These are phyloP conservation scores for Sycophila sp. DNA, from an alignment of 1,140 invertebrate species.

Conservation along the genomic window DNA sequence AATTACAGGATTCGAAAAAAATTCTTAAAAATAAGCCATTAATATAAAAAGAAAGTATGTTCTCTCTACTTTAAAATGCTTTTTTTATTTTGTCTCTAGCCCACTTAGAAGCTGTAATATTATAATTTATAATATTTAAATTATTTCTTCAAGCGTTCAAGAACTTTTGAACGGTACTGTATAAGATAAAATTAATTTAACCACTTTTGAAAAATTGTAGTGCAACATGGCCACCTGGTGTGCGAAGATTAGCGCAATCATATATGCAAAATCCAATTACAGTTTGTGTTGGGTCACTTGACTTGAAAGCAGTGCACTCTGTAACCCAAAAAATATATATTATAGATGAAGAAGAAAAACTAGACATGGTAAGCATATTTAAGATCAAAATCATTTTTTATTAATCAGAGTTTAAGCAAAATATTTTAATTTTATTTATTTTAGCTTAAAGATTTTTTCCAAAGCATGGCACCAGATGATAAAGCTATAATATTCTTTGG, in stretches of 20 bases:
- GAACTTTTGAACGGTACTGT: too few species aligned
- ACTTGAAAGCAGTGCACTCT: conserved; percentile 84
- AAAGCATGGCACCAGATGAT: conserved; percentile 74
- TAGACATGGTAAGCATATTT: conserved; percentile 62
- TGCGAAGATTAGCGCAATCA: conserved; percentile 81
- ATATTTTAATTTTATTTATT: neutral
- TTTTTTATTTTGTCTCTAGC: too few species aligned
- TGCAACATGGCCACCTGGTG: conserved; percentile 89
- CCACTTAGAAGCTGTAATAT: too few species aligned
- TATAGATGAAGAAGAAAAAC: conserved; percentile 79
- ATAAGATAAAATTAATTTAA: conserved; percentile 22
- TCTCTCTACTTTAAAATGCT: too few species aligned
- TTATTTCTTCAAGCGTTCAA: too few species aligned
- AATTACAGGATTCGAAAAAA: too few species aligned
- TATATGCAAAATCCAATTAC: conserved; percentile 91
- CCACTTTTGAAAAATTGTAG: conserved; percentile 63
- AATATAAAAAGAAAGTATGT: too few species aligned
- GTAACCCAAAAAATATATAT: conserved; percentile 82
- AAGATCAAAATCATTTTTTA: neutral
- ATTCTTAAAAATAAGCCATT: too few species aligned
- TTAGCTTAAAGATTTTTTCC: conserved; percentile 71
- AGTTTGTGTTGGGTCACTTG: conserved; percentile 87
- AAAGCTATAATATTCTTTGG: conserved; percentile 91
- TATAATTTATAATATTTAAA: too few species aligned
- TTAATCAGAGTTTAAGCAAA: neutral